Evolutionary conservation across 2,888 invertebrate species (phyloP).

Genomic region (Tricholauxania praeusta): DNA sequence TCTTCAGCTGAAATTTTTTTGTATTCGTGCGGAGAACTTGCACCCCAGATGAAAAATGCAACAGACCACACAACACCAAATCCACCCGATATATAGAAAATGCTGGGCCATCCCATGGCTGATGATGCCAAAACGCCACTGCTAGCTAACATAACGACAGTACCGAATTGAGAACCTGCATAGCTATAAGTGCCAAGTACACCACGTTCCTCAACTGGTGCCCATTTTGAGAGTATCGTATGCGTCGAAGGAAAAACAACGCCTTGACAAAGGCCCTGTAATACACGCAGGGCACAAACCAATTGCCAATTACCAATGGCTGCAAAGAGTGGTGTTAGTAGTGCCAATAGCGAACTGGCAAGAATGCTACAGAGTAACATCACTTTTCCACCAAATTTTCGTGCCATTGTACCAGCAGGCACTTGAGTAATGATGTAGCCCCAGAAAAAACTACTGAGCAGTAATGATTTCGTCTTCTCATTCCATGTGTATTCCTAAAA

Average conservation of each 20-base stretch:
- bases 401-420: slow-evolving; percentile 79
- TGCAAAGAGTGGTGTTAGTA: slow-evolving; percentile 79
- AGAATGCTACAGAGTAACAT: slow-evolving; percentile 71
- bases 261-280: slow-evolving; percentile 79
- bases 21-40: slow-evolving; percentile 74
- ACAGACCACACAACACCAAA: slow-evolving; percentile 74
- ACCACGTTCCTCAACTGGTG: slow-evolving; percentile 77
- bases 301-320: slow-evolving; percentile 73
- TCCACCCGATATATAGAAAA: slow-evolving; percentile 80
- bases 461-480: slow-evolving; percentile 70
- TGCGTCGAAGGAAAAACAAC: slow-evolving; percentile 77
- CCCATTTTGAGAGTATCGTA: slow-evolving; percentile 78
- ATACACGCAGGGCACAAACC: slow-evolving; percentile 72
- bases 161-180: slow-evolving; percentile 83
- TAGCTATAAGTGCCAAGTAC: slow-evolving; percentile 75
- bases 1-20: slow-evolving; percentile 75
- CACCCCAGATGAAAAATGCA: slow-evolving; percentile 74
- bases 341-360: slow-evolving; percentile 75
- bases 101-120: slow-evolving; percentile 80
- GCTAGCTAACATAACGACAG: slow-evolving; percentile 78
- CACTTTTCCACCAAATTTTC: slow-evolving; percentile 77
- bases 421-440: slow-evolving; percentile 76
- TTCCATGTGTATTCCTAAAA: slow-evolving; percentile 74
- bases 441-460: slow-evolving; percentile 77
- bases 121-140: slow-evolving; percentile 81